Evolutionary conservation across 2,888 invertebrate genomes (phyloP).

Genomic region (Drosophila kanekoi): DNA sequence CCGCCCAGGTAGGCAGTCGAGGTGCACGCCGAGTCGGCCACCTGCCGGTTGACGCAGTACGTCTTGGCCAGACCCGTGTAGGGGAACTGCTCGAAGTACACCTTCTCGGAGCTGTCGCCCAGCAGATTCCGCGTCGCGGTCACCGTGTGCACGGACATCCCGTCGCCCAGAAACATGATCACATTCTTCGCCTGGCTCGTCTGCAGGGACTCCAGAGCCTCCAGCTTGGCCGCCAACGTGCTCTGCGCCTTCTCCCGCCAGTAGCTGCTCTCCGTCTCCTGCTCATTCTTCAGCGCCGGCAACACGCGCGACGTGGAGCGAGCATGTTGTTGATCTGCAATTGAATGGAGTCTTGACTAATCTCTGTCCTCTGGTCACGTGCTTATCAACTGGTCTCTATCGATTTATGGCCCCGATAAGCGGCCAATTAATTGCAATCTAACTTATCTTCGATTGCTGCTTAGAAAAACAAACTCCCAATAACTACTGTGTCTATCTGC

Average conservation of each 20-base stretch:
- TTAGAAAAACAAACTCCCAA: background rate
- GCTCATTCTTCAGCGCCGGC: constrained; percentile 59
- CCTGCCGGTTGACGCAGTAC: constrained; percentile 91
- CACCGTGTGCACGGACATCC: constrained; percentile 91
- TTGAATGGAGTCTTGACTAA: constrained; percentile 16
- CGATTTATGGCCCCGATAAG: constrained; percentile 33
- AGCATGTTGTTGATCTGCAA: constrained; percentile 62
- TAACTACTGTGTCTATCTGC: background rate
- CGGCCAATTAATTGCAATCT: background rate
- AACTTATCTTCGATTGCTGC: background rate
- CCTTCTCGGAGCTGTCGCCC: constrained; percentile 88
- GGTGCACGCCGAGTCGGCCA: constrained; percentile 93
- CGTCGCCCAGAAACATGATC: constrained; percentile 90
- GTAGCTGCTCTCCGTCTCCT: constrained; percentile 71
- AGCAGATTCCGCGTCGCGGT: constrained; percentile 88
- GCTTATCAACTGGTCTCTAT: constrained; percentile 27
- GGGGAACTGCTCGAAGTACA: constrained; percentile 89
- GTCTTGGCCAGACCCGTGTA: constrained; percentile 87
- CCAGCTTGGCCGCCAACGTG: constrained; percentile 71
- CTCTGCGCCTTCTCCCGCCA: constrained; percentile 83
- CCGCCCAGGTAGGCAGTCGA: constrained; percentile 93
- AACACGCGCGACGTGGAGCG: constrained; percentile 6
- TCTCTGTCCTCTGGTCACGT: constrained; percentile 36
- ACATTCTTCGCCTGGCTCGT: constrained; percentile 86
- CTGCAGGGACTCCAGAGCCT: constrained; percentile 54